Base-by-base conservation (phyloP, 2,113 vertebrate genomes). In the Triplophysa rosa region DNA sequence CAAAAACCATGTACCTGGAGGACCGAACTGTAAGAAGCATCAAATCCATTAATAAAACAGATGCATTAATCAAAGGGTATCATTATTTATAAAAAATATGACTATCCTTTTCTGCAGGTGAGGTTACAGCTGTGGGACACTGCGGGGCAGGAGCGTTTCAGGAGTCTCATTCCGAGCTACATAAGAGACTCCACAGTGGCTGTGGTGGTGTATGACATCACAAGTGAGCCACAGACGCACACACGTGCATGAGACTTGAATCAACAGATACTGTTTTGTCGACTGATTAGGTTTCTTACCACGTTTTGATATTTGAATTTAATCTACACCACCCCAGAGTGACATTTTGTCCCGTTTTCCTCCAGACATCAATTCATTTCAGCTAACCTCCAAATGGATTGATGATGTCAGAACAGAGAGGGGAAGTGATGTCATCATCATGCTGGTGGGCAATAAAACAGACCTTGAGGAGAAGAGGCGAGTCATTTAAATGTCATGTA, bases 311-410 rank as follows among this genome's bases (percentile, higher is more conserved):
- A 45, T 24, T 17, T 3, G 56, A 54, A 62, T 45, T 45, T 62
- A 62, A 61, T 21, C 56, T 21, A 26, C 19, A 19, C 71, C 2
- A 21, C 4, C n/a, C 40, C 17, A 17, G 24, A 65, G 6, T 52
- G 45, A 82, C 52, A 24, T 14, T 47, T 17, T 64, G 24, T 64
- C 13, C 67, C 13, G 21, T 78, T 67, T 12, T 70, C 24, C 74
- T 84, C 68, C 90, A 96, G 96, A 97, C 83, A 90, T 97, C 81
- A 97, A 95, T 89, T 97, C 96, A 64, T 97, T 97, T 88, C 95
- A 96, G 82, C 95, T 97, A 91, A 97, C 96, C 83, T 95, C 94
- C 68, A 97, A 97, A 88, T 97, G 96, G 96, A 96, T 97, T 13
- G 95, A 97, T n/a, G 96, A 97, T 13, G 96, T 93, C 82, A 89